Evolutionary conservation across 2,888 invertebrate genomes (phyloP).

Genomic region (Encarsia formosa): DNA sequence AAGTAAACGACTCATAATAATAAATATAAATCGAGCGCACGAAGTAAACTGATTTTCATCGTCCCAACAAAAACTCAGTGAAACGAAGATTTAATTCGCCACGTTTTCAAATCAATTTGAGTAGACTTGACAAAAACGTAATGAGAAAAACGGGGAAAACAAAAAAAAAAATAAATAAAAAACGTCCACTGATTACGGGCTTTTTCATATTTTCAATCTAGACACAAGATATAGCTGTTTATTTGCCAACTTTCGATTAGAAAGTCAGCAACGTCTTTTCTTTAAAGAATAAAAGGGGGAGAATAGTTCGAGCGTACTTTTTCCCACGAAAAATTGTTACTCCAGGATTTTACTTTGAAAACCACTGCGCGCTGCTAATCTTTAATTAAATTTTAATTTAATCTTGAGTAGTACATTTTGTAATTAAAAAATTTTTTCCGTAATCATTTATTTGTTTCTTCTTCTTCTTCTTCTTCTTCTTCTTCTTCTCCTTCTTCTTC

Average conservation of each 20-base stretch:
- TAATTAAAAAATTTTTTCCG: slow-evolving; percentile 11
- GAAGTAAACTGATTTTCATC: no score
- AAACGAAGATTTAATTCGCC: no score
- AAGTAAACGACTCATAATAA: no score
- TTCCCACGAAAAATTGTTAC: slow-evolving; percentile 7
- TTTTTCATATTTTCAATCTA: slow-evolving; percentile 14
- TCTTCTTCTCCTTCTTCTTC: slow-evolving; percentile 11
- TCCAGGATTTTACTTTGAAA: slow-evolving; percentile 6
- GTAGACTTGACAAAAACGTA: no score
- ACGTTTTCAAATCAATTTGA: no score
- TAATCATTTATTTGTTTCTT: slow-evolving; percentile 12
- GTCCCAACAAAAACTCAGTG: no score
- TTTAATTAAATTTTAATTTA: slow-evolving; percentile 19
- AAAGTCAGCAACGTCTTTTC: slow-evolving; percentile 20
- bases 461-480: slow-evolving; percentile 12
- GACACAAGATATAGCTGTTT: slow-evolving; percentile 5
- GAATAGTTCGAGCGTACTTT: slow-evolving; percentile 8
- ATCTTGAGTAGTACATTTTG: neutral
- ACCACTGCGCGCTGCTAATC: slow-evolving; percentile 1
- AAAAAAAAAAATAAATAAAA: neutral
- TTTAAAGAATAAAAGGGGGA: slow-evolving; percentile 18
- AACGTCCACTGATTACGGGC: slow-evolving; percentile 8
- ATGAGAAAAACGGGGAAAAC: no score
- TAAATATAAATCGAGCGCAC: no score
- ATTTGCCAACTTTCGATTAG: slow-evolving; percentile 21